Percentiles rank a stretch among this genome's conserved stretches.
phyloP scores from a whole-genome alignment of 2,888 invertebrate genomes.

The Tridacna gigas region DNA sequence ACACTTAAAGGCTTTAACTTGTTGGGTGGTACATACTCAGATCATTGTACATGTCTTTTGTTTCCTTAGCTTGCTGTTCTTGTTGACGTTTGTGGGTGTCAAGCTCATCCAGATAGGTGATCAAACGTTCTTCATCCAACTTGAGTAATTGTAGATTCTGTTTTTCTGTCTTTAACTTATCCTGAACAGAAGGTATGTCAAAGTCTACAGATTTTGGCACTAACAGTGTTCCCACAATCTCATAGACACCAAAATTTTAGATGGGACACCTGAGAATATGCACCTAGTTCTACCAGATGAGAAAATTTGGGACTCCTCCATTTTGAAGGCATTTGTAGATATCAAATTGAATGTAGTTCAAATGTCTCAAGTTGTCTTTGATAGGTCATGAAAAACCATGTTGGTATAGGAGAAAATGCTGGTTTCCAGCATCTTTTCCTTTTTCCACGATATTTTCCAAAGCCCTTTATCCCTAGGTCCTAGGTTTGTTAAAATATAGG shows the following conservation, averaged over 20 bases:
- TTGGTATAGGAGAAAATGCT: not conserved
- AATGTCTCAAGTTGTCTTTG: too few relatives aligned
- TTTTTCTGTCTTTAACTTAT: conserved; percentile 1
- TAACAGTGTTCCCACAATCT: too few relatives aligned
- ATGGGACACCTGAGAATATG: too few relatives aligned
- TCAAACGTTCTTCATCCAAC: conserved; percentile 41
- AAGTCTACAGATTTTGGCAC: too few relatives aligned
- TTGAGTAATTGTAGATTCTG: not conserved
- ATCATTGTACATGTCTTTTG: conserved; percentile 46
- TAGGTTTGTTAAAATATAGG: too few relatives aligned
- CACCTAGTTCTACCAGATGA: too few relatives aligned
- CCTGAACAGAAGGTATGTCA: not conserved
- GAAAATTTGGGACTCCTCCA: too few relatives aligned
- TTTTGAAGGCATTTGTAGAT: too few relatives aligned
- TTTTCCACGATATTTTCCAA: not conserved
- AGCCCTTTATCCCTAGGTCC: not conserved
- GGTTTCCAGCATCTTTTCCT: not conserved
- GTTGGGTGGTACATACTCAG: conserved; percentile 43
- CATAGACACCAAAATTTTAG: too few relatives aligned
- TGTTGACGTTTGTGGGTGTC: conserved; percentile 63
- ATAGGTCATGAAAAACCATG: not conserved
- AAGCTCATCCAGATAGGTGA: conserved; percentile 70
- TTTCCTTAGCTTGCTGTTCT: conserved; percentile 54
- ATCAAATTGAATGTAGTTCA: too few relatives aligned
- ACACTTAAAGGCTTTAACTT: too few relatives aligned